Evolutionary conservation across 2,113 vertebrate genomes (phyloP).

Genomic region (Prinia subflava): DNA sequence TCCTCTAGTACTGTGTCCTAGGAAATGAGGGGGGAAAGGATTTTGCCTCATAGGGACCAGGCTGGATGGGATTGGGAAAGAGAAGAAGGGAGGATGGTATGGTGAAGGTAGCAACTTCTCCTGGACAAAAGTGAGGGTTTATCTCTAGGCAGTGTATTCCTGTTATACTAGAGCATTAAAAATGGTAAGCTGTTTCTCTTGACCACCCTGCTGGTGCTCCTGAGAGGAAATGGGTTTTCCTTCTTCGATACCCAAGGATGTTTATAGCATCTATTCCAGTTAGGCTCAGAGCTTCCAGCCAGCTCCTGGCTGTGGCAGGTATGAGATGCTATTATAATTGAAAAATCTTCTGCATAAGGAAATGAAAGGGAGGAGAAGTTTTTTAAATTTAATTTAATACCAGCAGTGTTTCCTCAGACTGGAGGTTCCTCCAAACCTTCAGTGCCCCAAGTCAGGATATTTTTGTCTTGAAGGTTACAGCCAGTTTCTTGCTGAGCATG

Average conservation of each 20-base stretch:
- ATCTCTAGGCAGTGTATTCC: neutral
- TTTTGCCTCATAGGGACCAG: neutral
- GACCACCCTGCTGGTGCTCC: fast-evolving
- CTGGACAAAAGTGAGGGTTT: neutral
- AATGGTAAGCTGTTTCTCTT: neutral
- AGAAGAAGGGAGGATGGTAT: neutral
- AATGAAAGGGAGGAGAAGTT: neutral
- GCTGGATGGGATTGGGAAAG: fast-evolving
- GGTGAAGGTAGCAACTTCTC: fast-evolving
- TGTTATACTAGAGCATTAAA: neutral
- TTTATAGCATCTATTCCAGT: neutral
- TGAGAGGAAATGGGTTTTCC: neutral
- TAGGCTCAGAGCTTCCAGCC: neutral
- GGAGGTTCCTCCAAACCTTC: neutral
- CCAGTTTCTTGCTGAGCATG: neutral
- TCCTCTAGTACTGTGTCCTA: neutral
- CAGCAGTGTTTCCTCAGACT: neutral
- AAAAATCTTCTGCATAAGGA: neutral
- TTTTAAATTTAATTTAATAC: neutral
- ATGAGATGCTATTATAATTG: neutral
- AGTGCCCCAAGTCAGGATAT: neutral
- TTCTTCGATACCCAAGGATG: neutral
- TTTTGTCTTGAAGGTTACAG: conserved; percentile 33
- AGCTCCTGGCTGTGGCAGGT: neutral
- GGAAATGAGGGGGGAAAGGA: neutral